Conservation (phyloP, 2,797 vertebrate species). For the Platalea minor region DNA sequence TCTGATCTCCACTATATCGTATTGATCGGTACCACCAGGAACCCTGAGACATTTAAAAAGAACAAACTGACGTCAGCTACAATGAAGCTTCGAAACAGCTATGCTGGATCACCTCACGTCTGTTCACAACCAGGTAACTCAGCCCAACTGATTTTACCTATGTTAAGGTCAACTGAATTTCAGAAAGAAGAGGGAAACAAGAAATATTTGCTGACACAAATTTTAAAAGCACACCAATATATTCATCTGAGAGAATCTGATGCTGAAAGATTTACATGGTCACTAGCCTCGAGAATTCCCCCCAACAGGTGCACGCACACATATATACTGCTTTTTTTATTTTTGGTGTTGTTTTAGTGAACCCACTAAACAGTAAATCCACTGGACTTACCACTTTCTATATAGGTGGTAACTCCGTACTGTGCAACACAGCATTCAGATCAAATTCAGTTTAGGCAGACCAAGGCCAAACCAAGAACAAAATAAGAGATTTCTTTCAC, state of each 20-base stretch:
- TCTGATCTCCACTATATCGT: slow-evolving; percentile 97
- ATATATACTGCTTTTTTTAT: background rate
- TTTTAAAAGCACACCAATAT: background rate
- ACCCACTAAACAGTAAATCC: background rate
- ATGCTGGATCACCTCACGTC: background rate
- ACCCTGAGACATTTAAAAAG: slow-evolving; percentile 78
- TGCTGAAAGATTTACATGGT: background rate
- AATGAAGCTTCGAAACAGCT: background rate
- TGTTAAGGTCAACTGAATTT: background rate
- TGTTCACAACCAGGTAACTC: background rate
- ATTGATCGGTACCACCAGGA: slow-evolving; percentile 99
- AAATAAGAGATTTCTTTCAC: background rate
- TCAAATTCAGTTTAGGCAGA: background rate
- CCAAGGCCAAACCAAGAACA: background rate
- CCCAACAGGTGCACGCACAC: background rate
- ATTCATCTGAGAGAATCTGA: background rate
- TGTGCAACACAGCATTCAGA: background rate
- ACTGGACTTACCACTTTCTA: background rate
- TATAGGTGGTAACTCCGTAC: background rate
- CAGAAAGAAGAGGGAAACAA: background rate
- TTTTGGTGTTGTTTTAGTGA: background rate
- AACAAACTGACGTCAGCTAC: background rate
- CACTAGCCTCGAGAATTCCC: background rate
- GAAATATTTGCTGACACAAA: background rate
- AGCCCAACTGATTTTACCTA: background rate